Evolutionary conservation across 64 coral and sea anemone species (phyloP).

Genomic region (Hydrozoanthus tunicans): DNA sequence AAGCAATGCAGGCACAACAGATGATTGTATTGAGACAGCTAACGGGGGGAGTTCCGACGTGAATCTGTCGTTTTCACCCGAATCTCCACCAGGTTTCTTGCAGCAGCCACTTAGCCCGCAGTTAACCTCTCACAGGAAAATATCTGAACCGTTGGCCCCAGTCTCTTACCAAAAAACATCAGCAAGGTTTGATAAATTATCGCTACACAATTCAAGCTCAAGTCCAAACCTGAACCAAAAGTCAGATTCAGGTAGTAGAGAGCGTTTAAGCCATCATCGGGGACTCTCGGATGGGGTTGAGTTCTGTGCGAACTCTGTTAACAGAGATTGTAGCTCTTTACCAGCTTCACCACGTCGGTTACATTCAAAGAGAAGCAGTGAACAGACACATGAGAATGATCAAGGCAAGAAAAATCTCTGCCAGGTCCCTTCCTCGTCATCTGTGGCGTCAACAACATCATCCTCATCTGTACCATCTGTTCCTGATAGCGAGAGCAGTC

Average conservation of each 20-base stretch:
- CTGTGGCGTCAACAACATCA: conserved; percentile 8
- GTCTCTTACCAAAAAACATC: conserved; percentile 11
- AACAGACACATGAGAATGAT: not conserved
- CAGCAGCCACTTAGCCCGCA: not conserved
- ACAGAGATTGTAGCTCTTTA: conserved; percentile 40
- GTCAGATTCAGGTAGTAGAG: not conserved
- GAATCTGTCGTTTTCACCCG: not conserved
- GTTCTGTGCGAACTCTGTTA: not conserved
- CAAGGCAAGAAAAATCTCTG: conserved; percentile 1
- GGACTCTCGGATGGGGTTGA: conserved; percentile 8
- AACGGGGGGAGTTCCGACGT: conserved; percentile 1
- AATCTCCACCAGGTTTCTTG: not conserved
- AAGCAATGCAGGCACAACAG: not conserved
- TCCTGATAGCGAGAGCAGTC: not conserved
- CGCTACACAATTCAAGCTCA: conserved; percentile 46
- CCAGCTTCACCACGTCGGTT: conserved; percentile 12
- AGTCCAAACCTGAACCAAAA: conserved; percentile 67
- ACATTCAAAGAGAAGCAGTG: conserved; percentile 4
- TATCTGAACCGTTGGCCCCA: conserved; percentile 20
- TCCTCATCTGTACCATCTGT: conserved; percentile 23
- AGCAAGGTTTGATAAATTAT: not conserved
- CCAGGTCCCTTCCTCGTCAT: conserved; percentile 2
- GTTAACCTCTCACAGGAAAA: not conserved
- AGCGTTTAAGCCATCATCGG: not conserved
- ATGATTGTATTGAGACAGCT: not conserved